These are phyloP conservation scores for Melipona quadrifasciata DNA, from an alignment of 1,140 invertebrate genomes.

Conservation along the genomic window DNA sequence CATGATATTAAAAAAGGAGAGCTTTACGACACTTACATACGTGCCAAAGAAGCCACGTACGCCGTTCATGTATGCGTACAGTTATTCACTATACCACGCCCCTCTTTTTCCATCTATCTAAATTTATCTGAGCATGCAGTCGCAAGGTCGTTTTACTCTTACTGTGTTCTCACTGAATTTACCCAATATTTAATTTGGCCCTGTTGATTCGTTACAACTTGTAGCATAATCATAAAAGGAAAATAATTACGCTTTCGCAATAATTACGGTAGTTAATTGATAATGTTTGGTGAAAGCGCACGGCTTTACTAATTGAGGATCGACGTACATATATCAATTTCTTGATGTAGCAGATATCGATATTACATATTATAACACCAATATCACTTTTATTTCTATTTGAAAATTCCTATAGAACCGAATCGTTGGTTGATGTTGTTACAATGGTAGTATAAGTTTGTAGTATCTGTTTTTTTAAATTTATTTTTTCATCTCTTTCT, in stretches of 20 bases:
- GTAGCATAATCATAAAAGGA: too few species aligned
- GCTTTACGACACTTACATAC: slow-evolving; percentile 18
- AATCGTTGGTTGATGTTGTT: background rate
- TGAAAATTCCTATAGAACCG: background rate
- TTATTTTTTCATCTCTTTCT: background rate
- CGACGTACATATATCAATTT: background rate
- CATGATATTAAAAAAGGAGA: slow-evolving; percentile 41
- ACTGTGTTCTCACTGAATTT: background rate
- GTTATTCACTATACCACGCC: slow-evolving; percentile 38
- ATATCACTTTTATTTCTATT: background rate
- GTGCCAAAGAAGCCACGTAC: slow-evolving; percentile 41
- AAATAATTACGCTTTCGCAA: background rate
- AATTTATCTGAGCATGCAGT: slow-evolving; percentile 40
- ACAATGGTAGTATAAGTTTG: background rate
- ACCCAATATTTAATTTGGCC: slow-evolving; percentile 19
- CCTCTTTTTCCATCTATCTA: slow-evolving; percentile 43
- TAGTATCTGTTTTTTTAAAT: background rate
- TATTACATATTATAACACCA: too few species aligned
- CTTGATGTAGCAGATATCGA: background rate
- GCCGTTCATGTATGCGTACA: slow-evolving; percentile 30
- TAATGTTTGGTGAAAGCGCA: background rate
- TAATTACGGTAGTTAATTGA: background rate
- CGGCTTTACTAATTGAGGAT: background rate
- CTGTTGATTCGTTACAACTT: background rate
- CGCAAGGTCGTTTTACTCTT: slow-evolving; percentile 38